Evolutionary conservation across 1,140 invertebrate genomes (phyloP), one percentile per base, ranked within the genome.

Genomic region (Hylaeus volcanicus): DNA sequence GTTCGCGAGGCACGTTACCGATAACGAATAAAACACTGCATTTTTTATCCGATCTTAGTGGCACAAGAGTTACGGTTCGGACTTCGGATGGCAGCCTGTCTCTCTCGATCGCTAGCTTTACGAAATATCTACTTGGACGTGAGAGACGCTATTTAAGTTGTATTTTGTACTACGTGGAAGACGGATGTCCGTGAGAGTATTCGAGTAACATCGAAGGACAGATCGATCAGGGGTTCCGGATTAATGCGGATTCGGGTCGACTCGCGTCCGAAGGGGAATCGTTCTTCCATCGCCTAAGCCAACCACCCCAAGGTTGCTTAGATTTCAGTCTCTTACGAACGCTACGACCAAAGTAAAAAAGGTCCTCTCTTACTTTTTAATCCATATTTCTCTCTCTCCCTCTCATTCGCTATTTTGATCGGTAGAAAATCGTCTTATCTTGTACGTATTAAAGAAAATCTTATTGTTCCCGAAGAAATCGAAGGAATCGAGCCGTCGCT

Each of bases 101-200:
- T 81, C 70, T 26, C 84, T 12, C 78, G 51, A 55, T 37, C 41
- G 45, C 3, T 69, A 53, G n/a, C 5, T 68, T n/a, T 26, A 56
- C 71, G 58, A 88, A 78, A 72, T 70, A 88, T 77, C 43, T 74
- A 81, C 74, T 76, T 85, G 79, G 79, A 84, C 82, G 79, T 70
- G 78, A 84, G 70, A 72, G 72, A 74, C 84, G 70, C 65, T 83
- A 79, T 63, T 86, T 77, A 84, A 84, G 15, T 66, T 86, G 81
- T 81, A 76, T 48, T 91, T 92, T 92, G 91, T 92, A 92, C 91
- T 91, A 89, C 87, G 86, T 89, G 90, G 90, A 92, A 92, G 90
- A 92, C 91, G 86, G 88, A 78, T 88, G 64, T 82, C 85, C 71
- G 82, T 85, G 78, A 74, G 61, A 77, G 51, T 74, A 64, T 79